A percentile compares a stretch with the other conserved stretches of the same genome.
phyloP scores from a whole-genome alignment of 2,113 vertebrate species.

The Vimba vimba region DNA sequence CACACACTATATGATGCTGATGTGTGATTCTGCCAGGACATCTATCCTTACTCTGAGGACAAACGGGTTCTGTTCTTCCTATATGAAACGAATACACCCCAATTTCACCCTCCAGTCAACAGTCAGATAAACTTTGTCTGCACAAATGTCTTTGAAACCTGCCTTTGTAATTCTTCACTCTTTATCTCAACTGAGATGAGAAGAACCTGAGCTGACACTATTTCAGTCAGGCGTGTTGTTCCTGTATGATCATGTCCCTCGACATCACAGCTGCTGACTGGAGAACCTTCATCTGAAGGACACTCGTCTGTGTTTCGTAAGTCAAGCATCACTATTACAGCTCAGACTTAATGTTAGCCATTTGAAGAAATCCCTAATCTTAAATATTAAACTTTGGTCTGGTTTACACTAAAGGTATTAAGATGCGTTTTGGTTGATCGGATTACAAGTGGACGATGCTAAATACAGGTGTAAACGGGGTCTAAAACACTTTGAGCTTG shows the following conservation, averaged over 20 bases:
- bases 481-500: no score
- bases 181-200: constrained; percentile 9
- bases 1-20: background rate
- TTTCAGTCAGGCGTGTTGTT: constrained; percentile 25
- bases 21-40: background rate
- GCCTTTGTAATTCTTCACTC: background rate
- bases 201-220: background rate
- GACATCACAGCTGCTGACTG: background rate
- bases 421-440: no score
- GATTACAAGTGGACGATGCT: background rate
- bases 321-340: background rate
- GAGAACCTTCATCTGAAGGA: background rate
- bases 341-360: background rate
- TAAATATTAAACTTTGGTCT: background rate
- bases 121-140: constrained; percentile 5
- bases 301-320: background rate
- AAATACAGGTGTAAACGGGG: no score
- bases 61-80: background rate
- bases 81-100: background rate
- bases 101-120: constrained; percentile 31
- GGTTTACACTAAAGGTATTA: no score
- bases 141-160: constrained; percentile 20
- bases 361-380: background rate
- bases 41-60: background rate
- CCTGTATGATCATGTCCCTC: background rate